phyloP scores from a whole-genome alignment of 2,797 vertebrate genomes.

The Alectoris magna region DNA sequence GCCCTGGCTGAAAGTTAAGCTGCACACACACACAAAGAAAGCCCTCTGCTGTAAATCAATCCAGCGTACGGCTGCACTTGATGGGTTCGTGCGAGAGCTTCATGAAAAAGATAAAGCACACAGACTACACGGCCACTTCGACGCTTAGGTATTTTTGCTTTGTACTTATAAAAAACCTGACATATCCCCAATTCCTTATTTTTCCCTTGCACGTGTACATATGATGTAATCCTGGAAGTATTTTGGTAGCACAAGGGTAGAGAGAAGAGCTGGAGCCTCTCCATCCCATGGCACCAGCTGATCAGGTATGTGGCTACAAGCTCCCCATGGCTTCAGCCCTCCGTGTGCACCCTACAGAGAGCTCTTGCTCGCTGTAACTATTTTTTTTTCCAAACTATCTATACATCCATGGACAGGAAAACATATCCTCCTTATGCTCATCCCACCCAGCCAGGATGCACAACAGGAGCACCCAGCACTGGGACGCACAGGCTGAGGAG shows the following conservation, averaged over 20 bases:
- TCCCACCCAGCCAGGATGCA: background rate
- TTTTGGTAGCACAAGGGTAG: background rate
- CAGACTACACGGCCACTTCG: accelerated
- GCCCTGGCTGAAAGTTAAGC: background rate
- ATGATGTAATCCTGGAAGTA: background rate
- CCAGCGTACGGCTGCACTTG: accelerated
- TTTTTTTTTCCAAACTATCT: background rate
- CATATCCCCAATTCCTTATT: background rate
- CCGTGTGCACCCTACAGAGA: accelerated
- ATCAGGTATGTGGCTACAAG: background rate
- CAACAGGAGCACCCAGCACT: background rate
- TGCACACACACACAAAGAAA: background rate
- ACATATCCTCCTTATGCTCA: background rate
- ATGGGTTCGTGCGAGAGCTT: accelerated
- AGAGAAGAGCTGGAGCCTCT: background rate
- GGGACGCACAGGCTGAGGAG: background rate
- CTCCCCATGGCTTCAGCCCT: background rate
- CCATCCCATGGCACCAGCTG: background rate
- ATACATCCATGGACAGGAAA: background rate
- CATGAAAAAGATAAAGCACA: background rate
- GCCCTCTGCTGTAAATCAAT: background rate
- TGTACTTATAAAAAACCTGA: background rate
- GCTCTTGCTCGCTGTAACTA: background rate
- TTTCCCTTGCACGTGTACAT: background rate
- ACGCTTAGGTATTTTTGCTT: background rate